These are phyloP conservation scores for Drosophila subpulchrella DNA, from an alignment of 1,140 invertebrate species.

Conservation along the genomic window DNA sequence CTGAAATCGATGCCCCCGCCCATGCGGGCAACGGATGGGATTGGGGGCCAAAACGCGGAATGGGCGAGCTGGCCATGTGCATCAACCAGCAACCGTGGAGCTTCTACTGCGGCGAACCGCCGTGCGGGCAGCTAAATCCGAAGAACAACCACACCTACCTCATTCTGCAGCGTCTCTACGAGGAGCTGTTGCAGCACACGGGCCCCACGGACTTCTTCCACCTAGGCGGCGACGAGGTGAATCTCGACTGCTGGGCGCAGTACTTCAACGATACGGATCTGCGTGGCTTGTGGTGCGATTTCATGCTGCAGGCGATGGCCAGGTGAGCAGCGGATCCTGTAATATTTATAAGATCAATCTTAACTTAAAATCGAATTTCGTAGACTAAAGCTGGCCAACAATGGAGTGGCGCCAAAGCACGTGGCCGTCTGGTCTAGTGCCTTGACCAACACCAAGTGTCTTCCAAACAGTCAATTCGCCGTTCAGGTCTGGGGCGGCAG, in stretches of 20 bases:
- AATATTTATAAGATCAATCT: too few relatives aligned
- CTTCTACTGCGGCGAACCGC: constrained; percentile 91
- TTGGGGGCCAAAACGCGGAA: constrained; percentile 88
- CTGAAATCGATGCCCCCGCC: constrained; percentile 92
- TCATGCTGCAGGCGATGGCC: constrained; percentile 88
- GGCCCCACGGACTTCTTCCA: constrained; percentile 90
- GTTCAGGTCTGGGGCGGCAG: constrained; percentile 92
- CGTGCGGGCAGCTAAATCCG: constrained; percentile 93
- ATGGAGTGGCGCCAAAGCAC: constrained; percentile 87
- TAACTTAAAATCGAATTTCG: background rate
- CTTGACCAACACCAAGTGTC: constrained; percentile 90
- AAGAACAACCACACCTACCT: constrained; percentile 90
- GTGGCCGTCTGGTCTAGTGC: constrained; percentile 92
- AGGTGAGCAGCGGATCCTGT: constrained; percentile 53
- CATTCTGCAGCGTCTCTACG: constrained; percentile 89
- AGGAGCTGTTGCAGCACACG: constrained; percentile 88
- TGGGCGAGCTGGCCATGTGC: constrained; percentile 90
- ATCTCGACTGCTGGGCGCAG: constrained; percentile 90
- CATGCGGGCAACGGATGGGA: constrained; percentile 93
- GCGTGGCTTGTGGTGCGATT: constrained; percentile 91
- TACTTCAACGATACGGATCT: constrained; percentile 90
- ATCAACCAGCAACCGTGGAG: constrained; percentile 91
- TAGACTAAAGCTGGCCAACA: constrained; percentile 88
- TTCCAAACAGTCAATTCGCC: constrained; percentile 86
- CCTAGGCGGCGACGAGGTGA: constrained; percentile 93